Base-by-base conservation (phyloP, 1,140 invertebrate species). In the Melipona quadrifasciata region DNA sequence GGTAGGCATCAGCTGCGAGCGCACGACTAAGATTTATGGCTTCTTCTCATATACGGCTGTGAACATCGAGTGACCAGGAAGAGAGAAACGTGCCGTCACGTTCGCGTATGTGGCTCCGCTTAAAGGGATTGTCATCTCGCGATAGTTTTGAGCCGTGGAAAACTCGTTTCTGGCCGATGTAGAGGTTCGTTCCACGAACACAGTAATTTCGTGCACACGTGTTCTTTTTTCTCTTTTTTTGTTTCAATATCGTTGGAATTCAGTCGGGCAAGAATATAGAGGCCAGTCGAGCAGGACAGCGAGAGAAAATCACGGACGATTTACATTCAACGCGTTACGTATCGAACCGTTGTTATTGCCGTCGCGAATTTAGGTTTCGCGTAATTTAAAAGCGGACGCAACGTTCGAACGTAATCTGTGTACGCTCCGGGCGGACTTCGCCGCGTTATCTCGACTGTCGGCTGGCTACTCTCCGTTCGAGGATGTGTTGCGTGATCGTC, bases 1-100 rank as follows among this genome's bases (percentile, higher is more conserved):
- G 55, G 17, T 72, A 77, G 73, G 80, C 70, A 81, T 89, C 85
- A 72, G 76, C 21, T 14, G 68, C 34, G 39, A 47, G 21, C 24
- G 34, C 82, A 89, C 70, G 82, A 65, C 31, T 72, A 89, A n/a
- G 85, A 90, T 89, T 89, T 89, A 89, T 89, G 88, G 85, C 88
- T 90, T 87, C 89, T 76, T 58, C 76, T 90, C 84, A 77, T 85
- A 89, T 85, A 89, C 71, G 82, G 65, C 74, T 39, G 53, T 71
- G 68, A 58, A 81, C 80, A 71, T 86, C 57, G 68, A 78, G 39
- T 80, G 88, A 87, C 77, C 86, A 86, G 88, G 89, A 90, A 89
- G 86, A 90, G 86, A 31, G 31, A 90, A 90, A 90, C 88, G 88
- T 85, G 77, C 81, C 78, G 81, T 84, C 87, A 84, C 87, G 74